These are phyloP conservation scores for Lordiphosa clarofinis DNA, from an alignment of 1,140 invertebrate species.

Conservation along the genomic window DNA sequence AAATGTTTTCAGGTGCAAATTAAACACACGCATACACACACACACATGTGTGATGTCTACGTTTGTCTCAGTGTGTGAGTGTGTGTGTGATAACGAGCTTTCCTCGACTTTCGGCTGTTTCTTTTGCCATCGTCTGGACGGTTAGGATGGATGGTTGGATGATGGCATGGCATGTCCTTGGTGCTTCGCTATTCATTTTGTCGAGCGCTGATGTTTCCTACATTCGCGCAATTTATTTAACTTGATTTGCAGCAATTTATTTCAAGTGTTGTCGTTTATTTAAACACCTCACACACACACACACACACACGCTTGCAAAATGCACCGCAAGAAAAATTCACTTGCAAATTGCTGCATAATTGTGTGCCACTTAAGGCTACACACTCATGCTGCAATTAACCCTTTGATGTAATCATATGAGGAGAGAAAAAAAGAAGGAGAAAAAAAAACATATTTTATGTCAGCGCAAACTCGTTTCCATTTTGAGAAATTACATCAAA, in stretches of 20 bases:
- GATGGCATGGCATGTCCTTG: constrained; percentile 16
- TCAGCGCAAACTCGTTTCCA: not conserved
- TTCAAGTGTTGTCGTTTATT: constrained; percentile 76
- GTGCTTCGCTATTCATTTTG: constrained; percentile 36
- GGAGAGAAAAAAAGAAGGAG: too few species aligned
- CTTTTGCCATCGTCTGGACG: constrained; percentile 14
- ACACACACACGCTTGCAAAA: constrained; percentile 22
- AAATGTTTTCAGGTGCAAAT: constrained; percentile 8
- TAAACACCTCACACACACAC: constrained; percentile 54
- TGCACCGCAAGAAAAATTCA: constrained; percentile 60
- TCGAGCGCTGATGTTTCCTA: constrained; percentile 48
- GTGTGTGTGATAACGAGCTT: constrained; percentile 45
- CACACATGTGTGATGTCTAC: constrained; percentile 2
- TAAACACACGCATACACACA: constrained; percentile 14
- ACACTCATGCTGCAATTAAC: constrained; percentile 43
- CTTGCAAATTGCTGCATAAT: constrained; percentile 39
- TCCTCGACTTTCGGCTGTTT: constrained; percentile 13
- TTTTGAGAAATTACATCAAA: not conserved
- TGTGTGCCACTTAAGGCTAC: constrained; percentile 31
- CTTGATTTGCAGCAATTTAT: constrained; percentile 76
- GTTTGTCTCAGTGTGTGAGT: not conserved
- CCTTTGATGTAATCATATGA: constrained; percentile 42
- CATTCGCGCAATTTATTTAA: constrained; percentile 73
- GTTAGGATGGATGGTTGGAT: not conserved
- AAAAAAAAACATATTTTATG: not conserved